Base-by-base conservation (phyloP, 2,797 vertebrate species). In the Leuciscus waleckii region DNA sequence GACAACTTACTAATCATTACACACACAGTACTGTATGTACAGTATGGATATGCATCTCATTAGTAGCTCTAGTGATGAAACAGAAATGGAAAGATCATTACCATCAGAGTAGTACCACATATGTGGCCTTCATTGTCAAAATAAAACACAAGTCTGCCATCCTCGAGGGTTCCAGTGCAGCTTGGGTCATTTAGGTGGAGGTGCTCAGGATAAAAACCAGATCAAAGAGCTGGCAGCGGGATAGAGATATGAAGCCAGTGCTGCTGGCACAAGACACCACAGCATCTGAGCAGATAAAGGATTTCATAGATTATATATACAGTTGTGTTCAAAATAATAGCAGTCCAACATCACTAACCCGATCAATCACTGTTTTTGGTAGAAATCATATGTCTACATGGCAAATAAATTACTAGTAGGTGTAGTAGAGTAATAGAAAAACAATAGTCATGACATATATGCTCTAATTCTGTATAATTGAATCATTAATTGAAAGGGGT, bases 191-290 rank as follows among this genome's bases (percentile, higher is more conserved):
- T 84, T 9, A 86, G 69, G 29, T 88, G 87, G 11, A 88, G 82
- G 21, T 1, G 29, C 13, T 84, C 73, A 32, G 67, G 26, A 10
- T 3, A 1, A 84, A 67, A 88, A 67, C 82, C 82, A 54, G 41
- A 56, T 29, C 85, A 49, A 88, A 88, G 21, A 88, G 77, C 61
- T 84, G 84, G 70, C 87, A 88, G 13, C 83, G 85, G 26, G 88
- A 89, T 23, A 88, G 74, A 56, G 69, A 83, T 8, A 85, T 35
- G 0, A 11, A 39, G 3, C 87, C 91, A 14, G 51, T 35, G 23
- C 69, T 73, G 21, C 56, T 69, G 26, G 43, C 23, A 58, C 87
- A 88, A 9, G 7, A 71, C 19, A 81, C 70, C 29, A 46, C 19
- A 26, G 85, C 49, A 32, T 86, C 84, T 88, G 23, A 77, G 35